Conservation (phyloP, 2,888 invertebrate genomes). For the Yponomeuta malinellus region DNA sequence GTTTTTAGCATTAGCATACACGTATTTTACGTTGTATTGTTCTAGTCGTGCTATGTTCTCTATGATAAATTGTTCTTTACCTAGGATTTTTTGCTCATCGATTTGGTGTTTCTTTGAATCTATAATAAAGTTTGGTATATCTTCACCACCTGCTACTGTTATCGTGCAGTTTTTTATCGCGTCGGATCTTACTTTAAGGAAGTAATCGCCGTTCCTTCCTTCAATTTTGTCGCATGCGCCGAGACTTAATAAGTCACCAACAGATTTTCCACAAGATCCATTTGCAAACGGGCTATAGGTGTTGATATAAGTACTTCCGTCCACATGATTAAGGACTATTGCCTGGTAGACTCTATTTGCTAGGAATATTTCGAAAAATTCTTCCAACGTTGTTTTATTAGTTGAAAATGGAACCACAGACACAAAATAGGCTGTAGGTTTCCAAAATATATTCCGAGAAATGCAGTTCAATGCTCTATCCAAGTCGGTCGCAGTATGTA, state of each 20-base stretch:
- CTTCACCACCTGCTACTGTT: conserved; percentile 17
- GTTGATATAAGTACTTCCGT: not conserved
- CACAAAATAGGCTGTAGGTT: not conserved
- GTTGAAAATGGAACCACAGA: not conserved
- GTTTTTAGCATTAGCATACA: not conserved
- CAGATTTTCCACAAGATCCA: not conserved
- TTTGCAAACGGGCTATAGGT: conserved; percentile 1
- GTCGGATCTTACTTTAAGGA: not conserved
- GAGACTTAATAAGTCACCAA: not conserved
- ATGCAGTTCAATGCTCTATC: not conserved
- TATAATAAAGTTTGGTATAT: conserved; percentile 17
- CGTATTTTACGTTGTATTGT: conserved; percentile 9
- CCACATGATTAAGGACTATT: not conserved
- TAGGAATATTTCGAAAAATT: not conserved
- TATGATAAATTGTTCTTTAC: conserved; percentile 15
- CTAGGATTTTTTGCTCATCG: not conserved
- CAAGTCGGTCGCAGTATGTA: not conserved
- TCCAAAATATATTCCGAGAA: not conserved
- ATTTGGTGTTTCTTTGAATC: not conserved
- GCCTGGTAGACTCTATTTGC: not conserved
- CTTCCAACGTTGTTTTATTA: not conserved
- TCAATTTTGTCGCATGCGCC: not conserved
- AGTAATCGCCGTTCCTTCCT: not conserved
- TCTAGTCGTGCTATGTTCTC: conserved; percentile 6
- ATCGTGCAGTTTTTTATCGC: conserved; percentile 19